Evolutionary conservation across 2,797 vertebrate species (phyloP).

Genomic region (Crypturellus tataupa): DNA sequence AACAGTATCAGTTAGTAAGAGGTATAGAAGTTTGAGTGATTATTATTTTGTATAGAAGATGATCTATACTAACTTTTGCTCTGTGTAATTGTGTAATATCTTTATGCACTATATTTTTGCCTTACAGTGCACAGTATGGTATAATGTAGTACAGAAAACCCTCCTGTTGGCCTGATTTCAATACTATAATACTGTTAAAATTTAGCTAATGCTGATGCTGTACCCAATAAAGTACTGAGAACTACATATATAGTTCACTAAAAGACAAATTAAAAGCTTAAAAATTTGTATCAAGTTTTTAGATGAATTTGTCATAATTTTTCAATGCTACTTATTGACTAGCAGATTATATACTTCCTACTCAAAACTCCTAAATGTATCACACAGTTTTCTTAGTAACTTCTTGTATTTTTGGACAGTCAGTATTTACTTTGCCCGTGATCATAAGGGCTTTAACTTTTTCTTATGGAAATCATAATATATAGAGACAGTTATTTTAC

Average conservation of each 20-base stretch:
- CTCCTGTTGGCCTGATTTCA: not conserved
- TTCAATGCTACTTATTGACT: not conserved
- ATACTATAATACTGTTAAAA: not conserved
- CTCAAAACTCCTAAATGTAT: not conserved
- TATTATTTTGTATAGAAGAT: not conserved
- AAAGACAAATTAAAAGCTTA: not conserved
- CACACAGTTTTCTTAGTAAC: not conserved
- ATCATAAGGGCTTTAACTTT: not conserved
- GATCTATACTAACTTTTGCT: constrained; percentile 33
- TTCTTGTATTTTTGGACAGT: not conserved
- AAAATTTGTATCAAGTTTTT: not conserved
- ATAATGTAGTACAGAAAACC: constrained; percentile 17
- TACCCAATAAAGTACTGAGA: not conserved
- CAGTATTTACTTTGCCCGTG: not conserved
- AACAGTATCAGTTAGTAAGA: not conserved
- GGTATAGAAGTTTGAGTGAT: not conserved
- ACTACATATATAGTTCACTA: not conserved
- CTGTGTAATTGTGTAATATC: not conserved
- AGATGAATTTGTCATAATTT: not conserved
- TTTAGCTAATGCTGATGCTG: not conserved
- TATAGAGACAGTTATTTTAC: not conserved
- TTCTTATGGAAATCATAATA: not conserved
- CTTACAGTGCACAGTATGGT: not conserved
- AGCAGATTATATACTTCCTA: not conserved
- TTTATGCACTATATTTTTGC: not conserved